phyloP scores from a whole-genome alignment of 2,797 vertebrate genomes.

The Malurus splendens region DNA sequence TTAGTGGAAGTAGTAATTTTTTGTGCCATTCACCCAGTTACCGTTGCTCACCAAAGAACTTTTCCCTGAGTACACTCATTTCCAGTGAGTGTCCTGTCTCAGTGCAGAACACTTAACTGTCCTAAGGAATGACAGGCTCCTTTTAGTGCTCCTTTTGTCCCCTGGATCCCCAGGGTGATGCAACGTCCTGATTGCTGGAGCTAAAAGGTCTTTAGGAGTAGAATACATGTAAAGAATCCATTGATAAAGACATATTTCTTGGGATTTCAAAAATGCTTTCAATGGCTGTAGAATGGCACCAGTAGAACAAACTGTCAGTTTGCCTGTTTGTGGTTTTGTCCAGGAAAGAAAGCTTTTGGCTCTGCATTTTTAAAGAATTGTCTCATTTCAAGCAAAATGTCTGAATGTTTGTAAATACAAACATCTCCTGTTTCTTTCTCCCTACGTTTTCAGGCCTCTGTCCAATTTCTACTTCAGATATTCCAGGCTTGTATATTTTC shows the following conservation, averaged over 20 bases:
- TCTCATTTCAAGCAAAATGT: background rate
- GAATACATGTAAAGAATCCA: background rate
- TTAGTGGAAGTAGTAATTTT: background rate
- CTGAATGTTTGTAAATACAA: background rate
- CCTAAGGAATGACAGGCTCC: background rate
- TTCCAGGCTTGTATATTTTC: constrained; percentile 50
- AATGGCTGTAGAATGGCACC: background rate
- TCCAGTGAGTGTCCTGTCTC: background rate
- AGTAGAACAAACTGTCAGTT: background rate
- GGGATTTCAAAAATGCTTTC: background rate
- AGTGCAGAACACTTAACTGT: background rate
- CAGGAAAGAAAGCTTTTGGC: background rate
- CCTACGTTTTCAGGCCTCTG: constrained; percentile 26
- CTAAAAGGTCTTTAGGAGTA: background rate
- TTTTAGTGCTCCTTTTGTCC: background rate
- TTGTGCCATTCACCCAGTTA: background rate
- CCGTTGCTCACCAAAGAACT: background rate
- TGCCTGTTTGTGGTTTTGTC: background rate
- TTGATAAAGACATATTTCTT: background rate
- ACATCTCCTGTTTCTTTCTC: constrained; percentile 24
- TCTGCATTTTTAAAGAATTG: background rate
- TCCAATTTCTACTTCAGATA: constrained; percentile 58
- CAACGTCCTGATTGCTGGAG: background rate
- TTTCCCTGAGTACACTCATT: background rate
- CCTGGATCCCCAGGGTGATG: background rate